These are phyloP conservation scores for Cosmia trapezina DNA, from an alignment of 2,888 invertebrate genomes.

Conservation along the genomic window DNA sequence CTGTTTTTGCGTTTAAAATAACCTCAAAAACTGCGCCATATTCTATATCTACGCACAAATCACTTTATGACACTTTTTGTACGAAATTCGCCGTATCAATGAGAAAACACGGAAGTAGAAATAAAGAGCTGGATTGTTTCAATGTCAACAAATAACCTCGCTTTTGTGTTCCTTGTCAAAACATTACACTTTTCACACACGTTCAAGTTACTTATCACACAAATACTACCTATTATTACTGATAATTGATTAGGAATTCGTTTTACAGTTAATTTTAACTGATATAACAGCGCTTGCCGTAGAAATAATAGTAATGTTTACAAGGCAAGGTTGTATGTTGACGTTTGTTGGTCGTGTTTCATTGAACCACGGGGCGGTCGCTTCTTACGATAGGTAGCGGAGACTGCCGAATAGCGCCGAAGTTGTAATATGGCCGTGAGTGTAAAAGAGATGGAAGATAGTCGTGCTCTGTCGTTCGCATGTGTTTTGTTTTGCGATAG, in stretches of 20 bases:
- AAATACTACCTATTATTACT: not conserved
- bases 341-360: constrained; percentile 22
- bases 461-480: constrained; percentile 15
- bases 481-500: constrained; percentile 45
- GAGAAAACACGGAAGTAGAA: constrained; percentile 26
- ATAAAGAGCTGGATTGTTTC: constrained; percentile 17
- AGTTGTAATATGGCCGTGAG: constrained; percentile 27
- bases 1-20: not conserved
- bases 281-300: not conserved
- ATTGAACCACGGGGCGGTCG: constrained; percentile 39
- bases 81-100: constrained; percentile 22
- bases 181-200: constrained; percentile 14
- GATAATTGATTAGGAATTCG: not conserved
- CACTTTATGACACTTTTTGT: constrained; percentile 12
- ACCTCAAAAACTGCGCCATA: not conserved
- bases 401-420: constrained; percentile 22
- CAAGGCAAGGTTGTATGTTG: constrained; percentile 41
- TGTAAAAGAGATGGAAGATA: constrained; percentile 25
- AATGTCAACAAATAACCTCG: constrained; percentile 41
- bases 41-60: not conserved
- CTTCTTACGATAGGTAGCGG: constrained; percentile 19
- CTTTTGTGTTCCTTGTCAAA: constrained; percentile 29
- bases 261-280: not conserved
- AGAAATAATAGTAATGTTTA: constrained; percentile 24
- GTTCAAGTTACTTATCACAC: not conserved